Evolutionary conservation across 2,797 vertebrate species (phyloP).

Genomic region (Tympanoctomys barrerae): DNA sequence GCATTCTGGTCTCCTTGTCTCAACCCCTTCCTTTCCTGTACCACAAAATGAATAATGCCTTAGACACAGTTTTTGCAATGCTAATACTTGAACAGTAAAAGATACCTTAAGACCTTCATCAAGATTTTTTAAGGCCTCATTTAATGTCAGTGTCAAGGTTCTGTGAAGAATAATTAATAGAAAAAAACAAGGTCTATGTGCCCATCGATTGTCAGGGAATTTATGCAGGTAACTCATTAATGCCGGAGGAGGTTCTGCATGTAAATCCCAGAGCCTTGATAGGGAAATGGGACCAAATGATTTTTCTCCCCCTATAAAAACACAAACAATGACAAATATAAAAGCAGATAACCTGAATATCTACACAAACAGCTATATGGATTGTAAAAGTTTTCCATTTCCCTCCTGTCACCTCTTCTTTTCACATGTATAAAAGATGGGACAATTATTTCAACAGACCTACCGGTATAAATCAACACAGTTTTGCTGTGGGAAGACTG

Average conservation of each 20-base stretch:
- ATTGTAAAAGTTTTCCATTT: slow-evolving; percentile 82
- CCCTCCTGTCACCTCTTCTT: slow-evolving; percentile 85
- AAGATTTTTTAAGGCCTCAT: slow-evolving; percentile 84
- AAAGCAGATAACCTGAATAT: slow-evolving; percentile 83
- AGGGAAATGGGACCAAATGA: slow-evolving; percentile 81
- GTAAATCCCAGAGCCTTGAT: slow-evolving; percentile 86
- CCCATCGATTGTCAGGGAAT: slow-evolving; percentile 87
- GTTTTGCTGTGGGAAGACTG: slow-evolving; percentile 82
- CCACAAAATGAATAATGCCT: slow-evolving; percentile 82
- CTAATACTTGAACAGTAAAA: slow-evolving; percentile 84
- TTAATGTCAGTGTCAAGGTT: slow-evolving; percentile 86
- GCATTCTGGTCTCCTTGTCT: slow-evolving; percentile 43
- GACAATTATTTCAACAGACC: slow-evolving; percentile 86
- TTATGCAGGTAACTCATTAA: slow-evolving; percentile 91
- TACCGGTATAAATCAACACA: slow-evolving; percentile 84
- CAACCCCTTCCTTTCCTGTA: slow-evolving; percentile 66
- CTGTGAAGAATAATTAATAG: slow-evolving; percentile 88
- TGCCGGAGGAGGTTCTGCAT: slow-evolving; percentile 83
- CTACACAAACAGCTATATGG: slow-evolving; percentile 50
- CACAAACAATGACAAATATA: slow-evolving; percentile 78
- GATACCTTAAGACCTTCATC: slow-evolving; percentile 84
- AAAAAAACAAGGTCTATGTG: slow-evolving; percentile 86
- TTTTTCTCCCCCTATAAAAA: slow-evolving; percentile 80
- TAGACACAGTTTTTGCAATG: slow-evolving; percentile 83
- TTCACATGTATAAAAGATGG: slow-evolving; percentile 82